Percentiles rank a stretch among this genome's conserved stretches.
Conservation (phyloP, 2,797 vertebrate species). For the Morus bassanus region DNA sequence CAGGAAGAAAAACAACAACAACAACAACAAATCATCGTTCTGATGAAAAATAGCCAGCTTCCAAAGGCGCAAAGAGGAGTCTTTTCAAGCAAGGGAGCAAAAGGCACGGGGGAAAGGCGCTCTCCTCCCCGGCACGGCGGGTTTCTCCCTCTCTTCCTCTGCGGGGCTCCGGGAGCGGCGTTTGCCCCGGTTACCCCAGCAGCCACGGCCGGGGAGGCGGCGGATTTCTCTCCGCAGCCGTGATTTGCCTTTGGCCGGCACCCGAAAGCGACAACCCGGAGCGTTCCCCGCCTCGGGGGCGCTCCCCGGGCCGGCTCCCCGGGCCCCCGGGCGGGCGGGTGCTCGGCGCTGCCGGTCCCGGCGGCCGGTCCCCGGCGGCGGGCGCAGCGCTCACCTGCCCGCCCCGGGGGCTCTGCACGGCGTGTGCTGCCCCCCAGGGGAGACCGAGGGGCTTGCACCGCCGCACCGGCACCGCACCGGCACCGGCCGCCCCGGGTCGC, state of each 20-base stretch:
- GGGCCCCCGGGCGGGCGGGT: neutral
- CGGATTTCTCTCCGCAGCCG: neutral
- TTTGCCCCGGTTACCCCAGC: neutral
- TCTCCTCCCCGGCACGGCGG: neutral
- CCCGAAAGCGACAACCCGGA: neutral
- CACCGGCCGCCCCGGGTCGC: too few relatives aligned
- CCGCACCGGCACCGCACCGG: too few relatives aligned
- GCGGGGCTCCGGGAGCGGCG: neutral
- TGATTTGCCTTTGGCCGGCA: neutral
- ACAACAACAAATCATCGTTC: too few relatives aligned
- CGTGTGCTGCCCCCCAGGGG: slow-evolving; percentile 60
- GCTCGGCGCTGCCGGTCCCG: neutral
- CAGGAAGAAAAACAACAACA: neutral
- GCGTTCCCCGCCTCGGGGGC: neutral
- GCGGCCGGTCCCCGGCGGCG: neutral
- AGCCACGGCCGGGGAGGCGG: neutral
- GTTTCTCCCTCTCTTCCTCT: neutral
- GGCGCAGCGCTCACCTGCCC: slow-evolving; percentile 12
- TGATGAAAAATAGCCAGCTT: neutral
- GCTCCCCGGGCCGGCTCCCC: neutral
- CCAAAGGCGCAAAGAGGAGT: neutral
- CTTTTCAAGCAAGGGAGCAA: neutral
- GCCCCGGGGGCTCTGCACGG: neutral
- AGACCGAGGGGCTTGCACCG: neutral
- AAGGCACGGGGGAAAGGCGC: neutral